These are phyloP conservation scores for Microcaecilia unicolor DNA, from an alignment of 2,797 vertebrate genomes.

Conservation along the genomic window DNA sequence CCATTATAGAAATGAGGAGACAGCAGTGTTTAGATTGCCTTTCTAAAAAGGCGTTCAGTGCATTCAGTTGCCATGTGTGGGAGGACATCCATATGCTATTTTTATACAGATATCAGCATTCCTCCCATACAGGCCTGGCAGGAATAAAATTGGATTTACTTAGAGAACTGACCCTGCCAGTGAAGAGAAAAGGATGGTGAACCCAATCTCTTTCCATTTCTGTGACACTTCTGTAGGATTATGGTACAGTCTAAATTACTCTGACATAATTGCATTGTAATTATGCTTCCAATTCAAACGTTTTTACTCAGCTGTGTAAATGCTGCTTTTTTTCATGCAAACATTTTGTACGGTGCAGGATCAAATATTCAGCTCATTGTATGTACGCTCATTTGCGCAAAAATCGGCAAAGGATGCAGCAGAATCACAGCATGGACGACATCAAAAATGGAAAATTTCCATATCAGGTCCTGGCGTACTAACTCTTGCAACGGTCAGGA, in stretches of 20 bases:
- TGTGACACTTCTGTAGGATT: neutral
- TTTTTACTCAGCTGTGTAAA: neutral
- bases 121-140: conserved; percentile 47
- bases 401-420: no score
- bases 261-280: conserved; percentile 2
- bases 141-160: conserved; percentile 4
- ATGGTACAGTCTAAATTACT: neutral
- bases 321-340: conserved; percentile 1
- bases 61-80: conserved; percentile 51
- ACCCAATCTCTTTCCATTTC: neutral
- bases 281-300: conserved; percentile 1
- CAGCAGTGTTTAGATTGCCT: conserved; percentile 61
- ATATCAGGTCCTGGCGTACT: no score
- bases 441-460: no score
- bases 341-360: no score
- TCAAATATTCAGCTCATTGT: no score
- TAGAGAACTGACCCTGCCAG: conserved; percentile 35
- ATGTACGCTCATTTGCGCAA: no score
- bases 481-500: no score
- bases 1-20: conserved; percentile 57
- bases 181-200: conserved; percentile 12
- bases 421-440: no score
- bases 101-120: conserved; percentile 52
- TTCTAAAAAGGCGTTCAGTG: conserved; percentile 57
- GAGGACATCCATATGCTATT: conserved; percentile 57